A percentile compares a stretch with the other conserved stretches of the same genome.
Conservation (phyloP, 2,888 invertebrate genomes). For the Eurois occulta region DNA sequence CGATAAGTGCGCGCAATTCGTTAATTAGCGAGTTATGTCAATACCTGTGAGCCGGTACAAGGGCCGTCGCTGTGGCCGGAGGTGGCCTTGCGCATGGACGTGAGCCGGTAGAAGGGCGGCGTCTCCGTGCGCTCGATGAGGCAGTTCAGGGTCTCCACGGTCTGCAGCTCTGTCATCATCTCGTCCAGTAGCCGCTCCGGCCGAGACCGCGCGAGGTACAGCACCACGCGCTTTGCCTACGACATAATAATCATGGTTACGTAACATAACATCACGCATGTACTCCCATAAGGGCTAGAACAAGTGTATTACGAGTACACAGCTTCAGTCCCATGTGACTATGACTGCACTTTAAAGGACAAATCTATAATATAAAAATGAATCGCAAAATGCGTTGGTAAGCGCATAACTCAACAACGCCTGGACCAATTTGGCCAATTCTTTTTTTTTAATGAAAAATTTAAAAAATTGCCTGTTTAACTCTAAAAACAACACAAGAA, state of each 20-base stretch:
- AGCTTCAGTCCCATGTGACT: not conserved
- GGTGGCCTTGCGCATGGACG: conserved; percentile 97
- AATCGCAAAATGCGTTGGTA: too few relatives aligned
- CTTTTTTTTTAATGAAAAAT: too few relatives aligned
- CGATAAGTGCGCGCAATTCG: not conserved
- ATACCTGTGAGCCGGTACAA: conserved; percentile 86
- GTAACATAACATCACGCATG: not conserved
- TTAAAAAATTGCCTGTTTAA: too few relatives aligned
- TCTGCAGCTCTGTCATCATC: conserved; percentile 99
- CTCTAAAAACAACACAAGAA: too few relatives aligned
- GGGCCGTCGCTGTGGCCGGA: conserved; percentile 91
- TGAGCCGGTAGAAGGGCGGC: conserved; percentile 98
- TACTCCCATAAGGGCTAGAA: not conserved
- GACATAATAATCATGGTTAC: not conserved
- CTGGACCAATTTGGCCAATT: too few relatives aligned
- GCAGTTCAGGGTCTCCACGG: conserved; percentile 98
- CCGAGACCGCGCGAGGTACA: conserved; percentile 97
- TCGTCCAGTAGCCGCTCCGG: conserved; percentile 98
- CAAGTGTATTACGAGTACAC: not conserved
- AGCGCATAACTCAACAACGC: too few relatives aligned
- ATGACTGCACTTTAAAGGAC: not conserved
- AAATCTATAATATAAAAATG: too few relatives aligned
- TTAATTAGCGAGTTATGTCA: not conserved
- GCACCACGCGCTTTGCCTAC: conserved; percentile 98
- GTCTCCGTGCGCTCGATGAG: conserved; percentile 99